phyloP scores from a whole-genome alignment of 2,888 invertebrate species.

The Caenorhabditis virilis region DNA sequence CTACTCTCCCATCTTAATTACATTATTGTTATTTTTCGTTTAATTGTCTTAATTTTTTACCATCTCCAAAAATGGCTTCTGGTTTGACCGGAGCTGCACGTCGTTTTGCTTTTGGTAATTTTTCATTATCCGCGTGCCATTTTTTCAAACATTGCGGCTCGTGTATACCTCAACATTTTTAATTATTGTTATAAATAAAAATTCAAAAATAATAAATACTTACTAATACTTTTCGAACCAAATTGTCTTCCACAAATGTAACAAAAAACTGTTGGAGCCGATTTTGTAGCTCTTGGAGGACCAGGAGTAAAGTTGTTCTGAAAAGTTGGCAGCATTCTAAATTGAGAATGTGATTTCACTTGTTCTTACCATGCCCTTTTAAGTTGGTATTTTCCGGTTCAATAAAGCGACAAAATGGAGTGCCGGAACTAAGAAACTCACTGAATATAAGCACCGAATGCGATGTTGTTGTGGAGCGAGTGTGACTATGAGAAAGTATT shows the following conservation, averaged over 20 bases:
- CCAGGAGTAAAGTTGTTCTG: constrained; percentile 58
- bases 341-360: not conserved
- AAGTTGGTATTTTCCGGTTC: constrained; percentile 27
- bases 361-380: constrained; percentile 19
- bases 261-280: constrained; percentile 72
- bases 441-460: not conserved
- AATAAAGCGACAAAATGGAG: constrained; percentile 29
- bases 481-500: constrained; percentile 11
- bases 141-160: constrained; percentile 75
- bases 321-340: constrained; percentile 7
- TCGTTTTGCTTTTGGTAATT: constrained; percentile 73
- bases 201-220: constrained; percentile 3
- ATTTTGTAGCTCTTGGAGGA: constrained; percentile 54
- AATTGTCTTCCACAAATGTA: constrained; percentile 77
- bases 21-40: not conserved
- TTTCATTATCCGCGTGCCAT: constrained; percentile 75
- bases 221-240: constrained; percentile 73
- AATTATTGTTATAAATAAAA: constrained; percentile 4
- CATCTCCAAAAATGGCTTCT: constrained; percentile 67
- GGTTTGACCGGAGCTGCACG: constrained; percentile 75
- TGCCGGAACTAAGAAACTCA: constrained; percentile 20
- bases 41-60: constrained; percentile 14
- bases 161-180: constrained; percentile 21
- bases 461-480: constrained; percentile 13
- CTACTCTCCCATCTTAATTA: constrained; percentile 55